Conservation (phyloP, 1,140 invertebrate species). For the Acromyrmex heyeri region DNA sequence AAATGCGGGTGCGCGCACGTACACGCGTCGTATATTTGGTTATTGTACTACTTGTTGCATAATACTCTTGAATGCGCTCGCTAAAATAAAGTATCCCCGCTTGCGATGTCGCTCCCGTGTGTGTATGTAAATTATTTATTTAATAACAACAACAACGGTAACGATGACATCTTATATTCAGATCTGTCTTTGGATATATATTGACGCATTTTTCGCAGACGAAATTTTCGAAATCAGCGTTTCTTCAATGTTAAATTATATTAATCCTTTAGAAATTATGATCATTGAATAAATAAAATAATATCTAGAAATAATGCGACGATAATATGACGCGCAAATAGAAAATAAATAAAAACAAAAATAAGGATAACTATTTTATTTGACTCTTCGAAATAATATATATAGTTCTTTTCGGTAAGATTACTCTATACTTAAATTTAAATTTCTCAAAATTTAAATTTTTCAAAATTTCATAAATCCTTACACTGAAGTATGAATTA, state of each 20-base stretch:
- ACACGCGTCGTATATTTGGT: constrained; percentile 17
- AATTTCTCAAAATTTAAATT: too few species aligned
- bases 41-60: constrained; percentile 65
- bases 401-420: constrained; percentile 8
- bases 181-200: constrained; percentile 59
- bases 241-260: constrained; percentile 16
- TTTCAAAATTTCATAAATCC: background rate
- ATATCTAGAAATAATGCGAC: background rate
- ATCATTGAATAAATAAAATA: background rate
- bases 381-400: constrained; percentile 4
- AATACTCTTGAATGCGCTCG: constrained; percentile 61
- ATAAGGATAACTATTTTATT: background rate
- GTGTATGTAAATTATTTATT: constrained; percentile 55
- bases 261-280: background rate
- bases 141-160: constrained; percentile 63
- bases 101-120: constrained; percentile 47
- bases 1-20: constrained; percentile 36
- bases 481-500: background rate
- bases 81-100: constrained; percentile 59
- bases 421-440: background rate
- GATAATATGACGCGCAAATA: background rate
- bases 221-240: constrained; percentile 41
- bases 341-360: constrained; percentile 4
- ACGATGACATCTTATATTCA: constrained; percentile 49
- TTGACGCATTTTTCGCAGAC: constrained; percentile 28